A percentile compares a stretch with the other conserved stretches of the same genome.
phyloP scores from a whole-genome alignment of 2,113 vertebrate genomes.

The Stegastes partitus region DNA sequence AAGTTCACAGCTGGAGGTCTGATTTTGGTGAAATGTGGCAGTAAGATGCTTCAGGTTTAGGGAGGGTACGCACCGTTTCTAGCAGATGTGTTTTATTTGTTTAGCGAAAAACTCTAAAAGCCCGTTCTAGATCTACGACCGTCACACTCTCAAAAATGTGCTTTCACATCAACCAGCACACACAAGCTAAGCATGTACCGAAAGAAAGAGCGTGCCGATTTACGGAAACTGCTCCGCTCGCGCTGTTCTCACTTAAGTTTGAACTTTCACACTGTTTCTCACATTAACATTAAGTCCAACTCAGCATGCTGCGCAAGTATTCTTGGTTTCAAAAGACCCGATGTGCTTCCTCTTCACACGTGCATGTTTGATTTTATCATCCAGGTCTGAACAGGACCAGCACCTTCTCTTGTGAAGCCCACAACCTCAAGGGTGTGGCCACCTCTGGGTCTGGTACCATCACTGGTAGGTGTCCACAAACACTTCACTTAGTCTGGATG shows the following conservation, averaged over 20 bases:
- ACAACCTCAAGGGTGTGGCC: constrained; percentile 90
- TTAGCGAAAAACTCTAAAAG: background rate
- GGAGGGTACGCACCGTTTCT: background rate
- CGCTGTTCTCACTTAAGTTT: constrained; percentile 33
- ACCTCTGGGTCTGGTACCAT: constrained; percentile 88
- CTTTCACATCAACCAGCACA: constrained; percentile 2
- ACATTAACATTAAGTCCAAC: background rate
- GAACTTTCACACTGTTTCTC: constrained; percentile 26
- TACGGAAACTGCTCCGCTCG: constrained; percentile 17
- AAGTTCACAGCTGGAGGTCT: background rate
- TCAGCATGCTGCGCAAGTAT: constrained; percentile 32
- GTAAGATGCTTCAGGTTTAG: too few species aligned
- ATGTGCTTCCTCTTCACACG: constrained; percentile 30
- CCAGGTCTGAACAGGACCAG: constrained; percentile 89
- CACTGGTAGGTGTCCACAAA: constrained; percentile 81
- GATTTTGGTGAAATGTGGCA: background rate
- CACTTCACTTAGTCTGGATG: too few species aligned
- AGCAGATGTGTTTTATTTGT: background rate
- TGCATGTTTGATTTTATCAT: background rate
- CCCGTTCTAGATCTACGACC: too few species aligned
- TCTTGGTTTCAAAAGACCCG: background rate
- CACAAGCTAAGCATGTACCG: background rate
- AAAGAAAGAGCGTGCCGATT: constrained; percentile 13
- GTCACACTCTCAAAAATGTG: background rate
- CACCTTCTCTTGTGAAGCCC: constrained; percentile 91